Conservation (phyloP, 2,888 invertebrate genomes). For the Spicauda simplicius region DNA sequence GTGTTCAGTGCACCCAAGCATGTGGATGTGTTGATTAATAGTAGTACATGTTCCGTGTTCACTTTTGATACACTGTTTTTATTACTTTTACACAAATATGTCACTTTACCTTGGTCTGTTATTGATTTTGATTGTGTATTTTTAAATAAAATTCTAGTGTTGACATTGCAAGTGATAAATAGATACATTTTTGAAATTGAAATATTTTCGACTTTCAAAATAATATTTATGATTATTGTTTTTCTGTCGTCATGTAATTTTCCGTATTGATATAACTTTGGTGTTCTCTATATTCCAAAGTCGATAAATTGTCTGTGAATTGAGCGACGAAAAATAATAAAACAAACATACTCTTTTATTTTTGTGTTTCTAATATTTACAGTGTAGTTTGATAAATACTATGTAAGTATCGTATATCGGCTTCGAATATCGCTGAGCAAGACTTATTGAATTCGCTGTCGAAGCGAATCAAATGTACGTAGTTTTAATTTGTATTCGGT, state of each 20-base stretch:
- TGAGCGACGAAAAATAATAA: too few relatives aligned
- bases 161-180: too few relatives aligned
- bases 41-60: slow-evolving; percentile 2
- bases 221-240: too few relatives aligned
- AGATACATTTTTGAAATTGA: too few relatives aligned
- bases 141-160: too few relatives aligned
- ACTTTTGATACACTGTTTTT: neutral
- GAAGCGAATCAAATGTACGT: neutral
- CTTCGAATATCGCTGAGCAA: neutral
- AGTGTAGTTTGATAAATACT: neutral
- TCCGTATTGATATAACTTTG: too few relatives aligned
- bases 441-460: neutral
- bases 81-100: neutral
- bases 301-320: too few relatives aligned
- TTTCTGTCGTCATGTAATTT: too few relatives aligned
- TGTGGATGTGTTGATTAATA: slow-evolving; percentile 57
- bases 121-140: too few relatives aligned
- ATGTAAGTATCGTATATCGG: neutral
- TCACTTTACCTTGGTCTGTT: neutral
- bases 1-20: slow-evolving; percentile 41
- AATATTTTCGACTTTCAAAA: too few relatives aligned
- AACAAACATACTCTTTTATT: neutral
- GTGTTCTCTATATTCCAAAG: too few relatives aligned
- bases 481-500: neutral
- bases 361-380: neutral